Evolutionary conservation across 2,888 invertebrate species (phyloP).

Genomic region (Ochropleura plecta): DNA sequence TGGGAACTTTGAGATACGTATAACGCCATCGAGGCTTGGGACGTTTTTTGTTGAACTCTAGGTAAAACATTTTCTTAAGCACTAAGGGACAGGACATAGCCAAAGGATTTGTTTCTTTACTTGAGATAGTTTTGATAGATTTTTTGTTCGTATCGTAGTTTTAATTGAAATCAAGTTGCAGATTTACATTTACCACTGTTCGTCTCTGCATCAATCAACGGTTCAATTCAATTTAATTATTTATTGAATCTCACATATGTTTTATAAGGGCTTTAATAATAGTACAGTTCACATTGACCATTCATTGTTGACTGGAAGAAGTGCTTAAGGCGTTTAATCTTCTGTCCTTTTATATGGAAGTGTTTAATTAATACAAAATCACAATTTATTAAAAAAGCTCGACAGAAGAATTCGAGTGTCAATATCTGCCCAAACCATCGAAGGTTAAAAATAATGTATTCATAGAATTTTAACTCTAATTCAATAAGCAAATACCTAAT

Average conservation of each 20-base stretch:
- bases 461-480: slow-evolving; percentile 23
- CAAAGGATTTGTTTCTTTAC: neutral
- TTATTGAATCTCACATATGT: too few species aligned
- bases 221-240: too few species aligned
- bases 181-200: too few species aligned
- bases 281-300: too few species aligned
- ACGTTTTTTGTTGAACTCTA: neutral
- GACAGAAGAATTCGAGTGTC: neutral
- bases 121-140: slow-evolving; percentile 1
- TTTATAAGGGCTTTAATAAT: too few species aligned
- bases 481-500: slow-evolving; percentile 46
- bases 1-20: neutral
- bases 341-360: too few species aligned
- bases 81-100: neutral
- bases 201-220: too few species aligned
- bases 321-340: too few species aligned
- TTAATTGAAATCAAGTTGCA: too few species aligned
- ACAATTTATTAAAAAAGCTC: neutral
- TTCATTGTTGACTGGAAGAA: too few species aligned
- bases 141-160: too few species aligned
- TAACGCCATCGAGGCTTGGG: neutral
- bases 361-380: slow-evolving; percentile 6
- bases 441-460: slow-evolving; percentile 23
- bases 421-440: slow-evolving; percentile 9
- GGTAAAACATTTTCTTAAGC: neutral